Conservation (phyloP, 2,113 vertebrate species). For the Epinephelus lanceolatus region DNA sequence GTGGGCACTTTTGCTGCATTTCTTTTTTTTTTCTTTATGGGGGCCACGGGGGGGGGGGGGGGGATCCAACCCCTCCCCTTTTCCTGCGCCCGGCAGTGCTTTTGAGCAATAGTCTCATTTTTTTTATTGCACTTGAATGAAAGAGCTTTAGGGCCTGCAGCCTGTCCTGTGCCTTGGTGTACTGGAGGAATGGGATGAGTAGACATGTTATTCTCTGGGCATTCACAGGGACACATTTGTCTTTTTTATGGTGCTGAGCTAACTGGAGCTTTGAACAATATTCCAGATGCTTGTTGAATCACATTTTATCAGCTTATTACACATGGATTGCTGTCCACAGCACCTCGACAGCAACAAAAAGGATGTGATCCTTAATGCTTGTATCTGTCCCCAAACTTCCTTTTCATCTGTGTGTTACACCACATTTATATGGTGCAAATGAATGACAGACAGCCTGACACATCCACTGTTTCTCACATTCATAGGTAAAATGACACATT, state of each 20-base stretch:
- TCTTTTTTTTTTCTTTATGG: too few species aligned
- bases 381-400: neutral
- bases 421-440: neutral
- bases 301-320: slow-evolving; percentile 38
- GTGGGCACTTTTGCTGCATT: too few species aligned
- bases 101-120: slow-evolving; percentile 29
- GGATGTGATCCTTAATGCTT: neutral
- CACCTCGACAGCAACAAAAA: slow-evolving; percentile 14
- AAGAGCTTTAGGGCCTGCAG: slow-evolving; percentile 49
- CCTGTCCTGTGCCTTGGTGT: slow-evolving; percentile 47
- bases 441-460: neutral
- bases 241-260: slow-evolving; percentile 73
- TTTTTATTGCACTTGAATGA: slow-evolving; percentile 48
- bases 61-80: too few species aligned
- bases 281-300: slow-evolving; percentile 77
- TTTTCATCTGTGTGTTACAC: neutral
- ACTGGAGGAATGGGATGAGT: slow-evolving; percentile 58
- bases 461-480: neutral
- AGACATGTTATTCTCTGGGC: slow-evolving; percentile 68
- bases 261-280: slow-evolving; percentile 63
- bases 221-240: slow-evolving; percentile 74
- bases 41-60: too few species aligned
- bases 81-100: neutral
- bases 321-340: slow-evolving; percentile 10
- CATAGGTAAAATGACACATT: neutral